Percentiles rank a stretch among this genome's conserved stretches.
Conservation (phyloP, 2,113 vertebrate genomes). For the Chionis minor region DNA sequence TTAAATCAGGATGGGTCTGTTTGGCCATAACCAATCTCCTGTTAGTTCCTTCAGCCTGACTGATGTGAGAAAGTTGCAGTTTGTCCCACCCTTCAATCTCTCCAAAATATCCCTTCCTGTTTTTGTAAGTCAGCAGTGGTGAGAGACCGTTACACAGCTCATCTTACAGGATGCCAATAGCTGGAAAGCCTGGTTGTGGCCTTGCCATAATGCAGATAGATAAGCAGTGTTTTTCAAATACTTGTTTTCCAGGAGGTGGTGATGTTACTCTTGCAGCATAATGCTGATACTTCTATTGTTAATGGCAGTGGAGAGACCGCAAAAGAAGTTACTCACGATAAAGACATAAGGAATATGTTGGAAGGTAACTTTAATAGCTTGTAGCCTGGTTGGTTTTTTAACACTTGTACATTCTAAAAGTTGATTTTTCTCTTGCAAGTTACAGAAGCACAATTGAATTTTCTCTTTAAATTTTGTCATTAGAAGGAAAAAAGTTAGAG, state of each 20-base stretch:
- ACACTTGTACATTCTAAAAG: background rate
- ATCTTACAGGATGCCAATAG: background rate
- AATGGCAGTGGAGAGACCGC: slow-evolving; percentile 89
- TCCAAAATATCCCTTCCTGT: slow-evolving; percentile 29
- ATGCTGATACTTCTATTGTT: slow-evolving; percentile 83
- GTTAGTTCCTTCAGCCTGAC: background rate
- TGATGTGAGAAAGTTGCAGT: background rate
- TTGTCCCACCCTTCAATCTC: background rate
- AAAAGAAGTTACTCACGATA: slow-evolving; percentile 87
- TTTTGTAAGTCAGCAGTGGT: background rate
- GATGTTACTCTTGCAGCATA: slow-evolving; percentile 85
- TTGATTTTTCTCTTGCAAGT: background rate
- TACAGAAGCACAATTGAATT: background rate
- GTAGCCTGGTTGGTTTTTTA: background rate
- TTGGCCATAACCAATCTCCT: background rate
- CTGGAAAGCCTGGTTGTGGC: background rate
- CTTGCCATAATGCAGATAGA: background rate
- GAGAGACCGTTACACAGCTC: background rate
- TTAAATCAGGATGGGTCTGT: background rate
- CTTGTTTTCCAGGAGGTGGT: slow-evolving; percentile 84
- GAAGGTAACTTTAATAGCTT: slow-evolving; percentile 79
- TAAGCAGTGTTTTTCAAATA: background rate
- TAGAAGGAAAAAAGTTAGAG: background rate
- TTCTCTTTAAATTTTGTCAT: background rate
- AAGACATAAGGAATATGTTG: slow-evolving; percentile 91